Evolutionary conservation across 2,113 vertebrate genomes (phyloP), one percentile per base, ranked within the genome.

Genomic region (Bucco capensis): DNA sequence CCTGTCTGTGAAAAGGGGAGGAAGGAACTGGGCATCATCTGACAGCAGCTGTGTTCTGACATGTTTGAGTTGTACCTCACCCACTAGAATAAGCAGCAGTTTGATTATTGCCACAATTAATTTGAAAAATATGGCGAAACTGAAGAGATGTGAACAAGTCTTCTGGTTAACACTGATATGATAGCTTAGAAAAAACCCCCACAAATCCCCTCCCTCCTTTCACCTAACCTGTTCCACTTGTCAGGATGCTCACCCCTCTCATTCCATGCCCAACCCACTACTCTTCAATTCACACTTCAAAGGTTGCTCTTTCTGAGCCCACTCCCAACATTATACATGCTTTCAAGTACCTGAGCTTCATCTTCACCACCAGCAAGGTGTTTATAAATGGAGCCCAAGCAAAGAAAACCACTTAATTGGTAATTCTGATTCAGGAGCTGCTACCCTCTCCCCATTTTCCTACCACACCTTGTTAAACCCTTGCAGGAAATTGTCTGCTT

Each of bases 401-500:
- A 64, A 18, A 86, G 8, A 85, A 92, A 88, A 37, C 9, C 1
- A 2, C 66, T 71, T 65, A 4, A 1, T 5, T 21, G 40, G 40
- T 44, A 50, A 53, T 64, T 72, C 61, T 53, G 51, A 38, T 44
- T 31, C n/a, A 8, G 7, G 35, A 83, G 53, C 46, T 2, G 1
- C 58, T 88, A 50, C 40, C 58, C 35, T 50, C 44, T 38, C 31
- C 64, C 69, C 14, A 4, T 90, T 92, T 76, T 84, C 81, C 74
- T 92, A 64, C 66, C 71, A n/a, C 76, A 88, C 66, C 89, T 89
- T 82, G 71, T 91, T 88, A 90, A 91, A 90, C 58, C 53, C 85
- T 69, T 67, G 49, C 74, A 92, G 86, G 93, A 93, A 94, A 91
- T 78, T 80, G 69, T 56, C 60, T 56, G 19, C 33, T 75, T 91